Evolutionary conservation across 2,888 invertebrate genomes (phyloP).

Genomic region (Capitulum mitella): DNA sequence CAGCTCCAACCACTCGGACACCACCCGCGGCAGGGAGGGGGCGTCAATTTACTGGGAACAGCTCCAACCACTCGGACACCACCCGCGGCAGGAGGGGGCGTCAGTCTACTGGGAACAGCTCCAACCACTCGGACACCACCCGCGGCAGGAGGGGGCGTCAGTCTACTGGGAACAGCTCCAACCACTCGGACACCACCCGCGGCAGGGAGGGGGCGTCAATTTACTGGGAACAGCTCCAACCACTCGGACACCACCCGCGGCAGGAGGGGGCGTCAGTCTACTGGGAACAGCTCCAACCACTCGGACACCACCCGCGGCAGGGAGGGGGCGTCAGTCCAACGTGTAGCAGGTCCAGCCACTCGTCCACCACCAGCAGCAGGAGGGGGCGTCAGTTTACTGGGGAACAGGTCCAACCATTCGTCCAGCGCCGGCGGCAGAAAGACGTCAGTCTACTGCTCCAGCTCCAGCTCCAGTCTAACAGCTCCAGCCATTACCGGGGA

Average conservation of each 20-base stretch:
- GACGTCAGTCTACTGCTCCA: background rate
- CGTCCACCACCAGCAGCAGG: slow-evolving; percentile 67
- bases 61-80: background rate
- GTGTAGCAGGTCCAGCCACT: slow-evolving; percentile 87
- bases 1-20: background rate
- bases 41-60: background rate
- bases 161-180: background rate
- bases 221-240: background rate
- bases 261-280: background rate
- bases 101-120: slow-evolving; percentile 64
- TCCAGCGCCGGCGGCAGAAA: background rate
- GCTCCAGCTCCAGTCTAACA: no score
- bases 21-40: background rate
- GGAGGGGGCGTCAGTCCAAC: no score
- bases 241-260: slow-evolving; percentile 23
- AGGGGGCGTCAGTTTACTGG: no score
- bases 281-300: background rate
- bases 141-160: slow-evolving; percentile 37
- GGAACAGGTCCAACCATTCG: background rate
- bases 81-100: no score
- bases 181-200: background rate
- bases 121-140: slow-evolving; percentile 94
- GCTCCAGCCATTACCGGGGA: background rate
- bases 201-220: background rate
- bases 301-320: no score